Evolutionary conservation across 2,888 invertebrate species (phyloP), one percentile per base, ranked within the genome.

Genomic region (Aphodius sticticus): DNA sequence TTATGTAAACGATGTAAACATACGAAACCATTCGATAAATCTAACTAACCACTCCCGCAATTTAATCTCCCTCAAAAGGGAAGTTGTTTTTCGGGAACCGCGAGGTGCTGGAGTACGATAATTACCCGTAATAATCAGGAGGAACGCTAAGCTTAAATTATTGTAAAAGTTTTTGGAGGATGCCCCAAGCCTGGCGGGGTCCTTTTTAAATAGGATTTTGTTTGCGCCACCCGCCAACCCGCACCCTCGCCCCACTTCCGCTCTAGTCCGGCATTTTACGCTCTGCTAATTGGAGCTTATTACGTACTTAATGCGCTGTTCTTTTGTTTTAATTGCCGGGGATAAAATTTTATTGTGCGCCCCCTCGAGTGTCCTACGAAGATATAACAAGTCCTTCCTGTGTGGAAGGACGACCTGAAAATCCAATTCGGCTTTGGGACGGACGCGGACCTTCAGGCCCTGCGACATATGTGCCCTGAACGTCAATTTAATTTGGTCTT

Each of bases 231-330:
- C 37, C 53, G 53, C 12, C 53, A 12, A 9, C 53, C 53, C 53
- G 53, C 53, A 12, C 53, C 53, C 26, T 9, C 9, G 53, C 6
- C 53, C 53, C 53, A 53, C 3, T 12, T 0, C 53, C 12, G 7
- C 53, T 53, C 53, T 72, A 53, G 78, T 76, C 53, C 70, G 74
- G 36, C 77, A 69, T 81, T 82, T 81, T 76, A 81, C 77, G 82
- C 80, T 76, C 75, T 79, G 79, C 84, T 84, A 84, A 84, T 84
- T 84, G 84, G 84, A 83, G 83, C 82, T 84, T 84, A 84, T 84
- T 84, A 84, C 84, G 83, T 83, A 77, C 80, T 78, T 82, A 82
- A 82, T 82, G 79, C 82, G 36, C 77, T 78, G 77, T 82, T 82
- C 82, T 82, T 83, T 82, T 82, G 82, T 82, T 82, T 82, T 82